Evolutionary conservation across 2,797 vertebrate genomes (phyloP).

Genomic region (Molothrus ater): DNA sequence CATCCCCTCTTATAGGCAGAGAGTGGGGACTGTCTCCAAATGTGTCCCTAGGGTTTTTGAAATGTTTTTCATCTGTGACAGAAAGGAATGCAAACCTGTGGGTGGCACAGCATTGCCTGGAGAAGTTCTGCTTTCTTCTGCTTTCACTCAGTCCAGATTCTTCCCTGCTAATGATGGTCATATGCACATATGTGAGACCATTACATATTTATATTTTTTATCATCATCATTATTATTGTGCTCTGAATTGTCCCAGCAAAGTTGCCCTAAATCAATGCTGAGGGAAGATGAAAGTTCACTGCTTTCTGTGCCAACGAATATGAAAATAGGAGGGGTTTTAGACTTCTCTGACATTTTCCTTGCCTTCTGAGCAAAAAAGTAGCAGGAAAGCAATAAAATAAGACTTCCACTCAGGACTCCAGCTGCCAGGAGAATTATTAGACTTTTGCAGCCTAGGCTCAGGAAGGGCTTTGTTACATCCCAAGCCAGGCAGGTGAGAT

Average conservation of each 20-base stretch:
- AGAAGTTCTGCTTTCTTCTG: background rate
- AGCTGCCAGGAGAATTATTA: conserved; percentile 18
- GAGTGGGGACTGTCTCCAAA: background rate
- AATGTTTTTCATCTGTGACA: background rate
- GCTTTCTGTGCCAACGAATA: background rate
- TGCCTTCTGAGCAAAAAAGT: background rate
- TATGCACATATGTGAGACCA: background rate
- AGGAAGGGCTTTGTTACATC: background rate
- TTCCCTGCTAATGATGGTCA: background rate
- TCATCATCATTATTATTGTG: background rate
- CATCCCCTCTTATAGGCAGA: background rate
- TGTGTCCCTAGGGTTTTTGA: rapidly evolving
- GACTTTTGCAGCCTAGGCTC: background rate
- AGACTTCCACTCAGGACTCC: background rate
- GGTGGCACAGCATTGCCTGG: background rate
- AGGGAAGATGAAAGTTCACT: background rate
- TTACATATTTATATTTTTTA: background rate
- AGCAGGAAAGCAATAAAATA: conserved; percentile 7
- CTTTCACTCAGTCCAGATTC: background rate
- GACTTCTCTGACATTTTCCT: background rate
- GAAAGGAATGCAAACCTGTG: background rate
- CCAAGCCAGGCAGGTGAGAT: background rate
- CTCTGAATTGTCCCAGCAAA: background rate
- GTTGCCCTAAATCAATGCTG: background rate
- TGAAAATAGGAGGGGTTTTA: background rate